Conservation (phyloP, 2,113 vertebrate genomes). For the Meles meles region DNA sequence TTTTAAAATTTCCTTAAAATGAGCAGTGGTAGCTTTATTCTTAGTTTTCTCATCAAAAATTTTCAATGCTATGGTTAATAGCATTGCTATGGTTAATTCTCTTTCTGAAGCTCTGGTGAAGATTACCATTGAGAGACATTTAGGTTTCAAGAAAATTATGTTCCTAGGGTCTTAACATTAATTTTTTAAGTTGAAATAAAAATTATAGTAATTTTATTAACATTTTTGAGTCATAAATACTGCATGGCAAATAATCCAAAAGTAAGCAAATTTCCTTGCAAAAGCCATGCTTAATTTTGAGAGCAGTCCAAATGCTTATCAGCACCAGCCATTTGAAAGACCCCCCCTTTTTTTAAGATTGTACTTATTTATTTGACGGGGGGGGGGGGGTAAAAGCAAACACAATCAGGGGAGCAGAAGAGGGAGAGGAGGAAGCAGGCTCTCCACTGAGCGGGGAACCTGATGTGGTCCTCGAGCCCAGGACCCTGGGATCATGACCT, state of each 20-base stretch:
- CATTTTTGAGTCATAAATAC: neutral
- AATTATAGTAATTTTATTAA: neutral
- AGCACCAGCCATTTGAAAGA: neutral
- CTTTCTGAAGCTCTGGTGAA: neutral
- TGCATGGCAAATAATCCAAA: neutral
- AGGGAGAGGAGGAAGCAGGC: neutral
- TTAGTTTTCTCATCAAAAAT: neutral
- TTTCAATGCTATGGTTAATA: neutral
- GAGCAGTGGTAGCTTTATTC: neutral
- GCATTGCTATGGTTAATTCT: neutral
- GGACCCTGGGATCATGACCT: neutral
- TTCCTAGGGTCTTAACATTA: neutral
- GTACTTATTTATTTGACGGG: neutral
- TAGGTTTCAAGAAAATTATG: neutral
- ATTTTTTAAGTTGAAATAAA: neutral
- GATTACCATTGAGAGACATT: neutral
- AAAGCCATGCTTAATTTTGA: neutral
- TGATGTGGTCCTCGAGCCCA: neutral
- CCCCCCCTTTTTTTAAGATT: neutral
- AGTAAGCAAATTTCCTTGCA: neutral
- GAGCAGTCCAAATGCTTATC: neutral
- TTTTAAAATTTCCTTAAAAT: slow-evolving; percentile 1
- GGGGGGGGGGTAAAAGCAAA: too few relatives aligned
- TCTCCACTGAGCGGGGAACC: too few relatives aligned
- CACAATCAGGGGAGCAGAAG: neutral